phyloP scores from a whole-genome alignment of 1,140 invertebrate species.

The Drosophila sproati region DNA sequence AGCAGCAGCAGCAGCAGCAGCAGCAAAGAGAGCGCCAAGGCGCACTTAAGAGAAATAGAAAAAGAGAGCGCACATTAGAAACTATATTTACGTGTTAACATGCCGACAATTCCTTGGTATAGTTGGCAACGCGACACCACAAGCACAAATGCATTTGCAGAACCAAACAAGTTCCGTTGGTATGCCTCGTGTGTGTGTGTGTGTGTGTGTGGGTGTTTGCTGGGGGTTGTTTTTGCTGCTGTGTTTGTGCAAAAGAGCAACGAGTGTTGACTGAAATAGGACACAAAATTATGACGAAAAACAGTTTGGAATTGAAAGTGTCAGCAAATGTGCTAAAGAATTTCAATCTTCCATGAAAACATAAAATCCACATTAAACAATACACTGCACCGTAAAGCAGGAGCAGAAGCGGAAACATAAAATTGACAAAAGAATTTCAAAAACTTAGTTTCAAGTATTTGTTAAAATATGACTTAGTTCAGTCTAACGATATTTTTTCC shows the following conservation, averaged over 20 bases:
- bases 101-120: neutral
- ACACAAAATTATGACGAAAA: slow-evolving; percentile 15
- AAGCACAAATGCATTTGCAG: neutral
- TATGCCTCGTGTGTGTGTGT: neutral
- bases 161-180: neutral
- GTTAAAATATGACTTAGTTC: no score
- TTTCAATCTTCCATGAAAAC: slow-evolving; percentile 18
- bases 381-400: neutral
- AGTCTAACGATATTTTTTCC: no score
- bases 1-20: neutral
- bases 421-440: neutral
- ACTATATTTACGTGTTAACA: neutral
- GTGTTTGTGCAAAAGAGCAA: slow-evolving; percentile 21
- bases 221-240: slow-evolving; percentile 42
- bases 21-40: slow-evolving; percentile 5
- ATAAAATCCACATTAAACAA: slow-evolving; percentile 7
- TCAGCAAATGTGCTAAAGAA: slow-evolving; percentile 43
- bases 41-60: neutral
- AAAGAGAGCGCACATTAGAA: slow-evolving; percentile 9
- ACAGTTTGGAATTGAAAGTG: slow-evolving; percentile 48
- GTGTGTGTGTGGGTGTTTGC: slow-evolving; percentile 11
- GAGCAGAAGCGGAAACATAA: no score
- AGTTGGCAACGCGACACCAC: slow-evolving; percentile 39
- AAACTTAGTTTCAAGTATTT: no score
- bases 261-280: slow-evolving; percentile 26